A percentile compares a stretch with the other conserved stretches of the same genome.
These are phyloP conservation scores for Vidua chalybeata DNA, from an alignment of 2,113 vertebrate species.

Conservation along the genomic window DNA sequence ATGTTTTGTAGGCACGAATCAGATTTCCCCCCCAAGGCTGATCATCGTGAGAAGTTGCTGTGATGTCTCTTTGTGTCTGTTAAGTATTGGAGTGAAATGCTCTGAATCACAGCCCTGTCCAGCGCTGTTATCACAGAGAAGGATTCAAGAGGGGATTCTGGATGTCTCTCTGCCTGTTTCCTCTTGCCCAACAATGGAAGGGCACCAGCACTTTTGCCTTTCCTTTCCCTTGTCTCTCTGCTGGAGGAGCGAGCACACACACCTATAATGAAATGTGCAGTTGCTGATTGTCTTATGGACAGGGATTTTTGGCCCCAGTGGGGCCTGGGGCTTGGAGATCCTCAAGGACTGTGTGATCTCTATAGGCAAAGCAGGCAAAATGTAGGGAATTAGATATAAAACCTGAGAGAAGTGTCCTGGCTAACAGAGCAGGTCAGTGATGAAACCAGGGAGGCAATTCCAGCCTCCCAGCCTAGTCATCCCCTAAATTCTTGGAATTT, in stretches of 20 bases:
- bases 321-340: not conserved
- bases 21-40: not conserved
- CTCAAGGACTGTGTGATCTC: not conserved
- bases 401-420: not conserved
- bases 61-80: not conserved
- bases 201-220: not conserved
- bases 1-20: not conserved
- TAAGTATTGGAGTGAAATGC: not conserved
- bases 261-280: not conserved
- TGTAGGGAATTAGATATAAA: not conserved
- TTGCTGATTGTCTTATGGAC: not conserved
- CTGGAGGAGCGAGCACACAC: not conserved
- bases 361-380: not conserved
- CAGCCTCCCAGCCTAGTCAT: not conserved
- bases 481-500: not conserved
- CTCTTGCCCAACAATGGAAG: fast-evolving
- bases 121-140: fast-evolving
- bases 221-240: not conserved
- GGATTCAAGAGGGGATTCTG: not conserved
- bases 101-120: not conserved
- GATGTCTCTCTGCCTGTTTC: not conserved
- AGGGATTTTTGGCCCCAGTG: not conserved
- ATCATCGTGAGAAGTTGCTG: not conserved
- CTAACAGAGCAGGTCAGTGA: not conserved
- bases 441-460: not conserved